phyloP scores from a whole-genome alignment of 92 coral and sea anemone genomes.

The Bergia puertoricense region DNA sequence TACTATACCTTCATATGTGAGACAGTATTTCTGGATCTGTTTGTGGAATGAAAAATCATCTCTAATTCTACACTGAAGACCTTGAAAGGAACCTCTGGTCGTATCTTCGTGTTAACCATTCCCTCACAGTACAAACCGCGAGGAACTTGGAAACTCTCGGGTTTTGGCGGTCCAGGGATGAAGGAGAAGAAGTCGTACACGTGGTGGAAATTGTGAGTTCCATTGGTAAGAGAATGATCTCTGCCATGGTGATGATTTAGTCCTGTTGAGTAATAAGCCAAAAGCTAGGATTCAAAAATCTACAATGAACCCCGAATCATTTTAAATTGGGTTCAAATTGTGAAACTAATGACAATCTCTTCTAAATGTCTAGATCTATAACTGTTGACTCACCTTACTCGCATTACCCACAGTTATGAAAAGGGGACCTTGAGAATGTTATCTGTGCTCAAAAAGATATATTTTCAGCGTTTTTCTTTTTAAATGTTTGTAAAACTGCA shows the following conservation, averaged over 20 bases:
- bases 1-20: constrained; percentile 44
- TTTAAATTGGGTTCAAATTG: no score
- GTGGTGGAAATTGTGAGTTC: constrained; percentile 57
- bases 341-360: no score
- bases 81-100: constrained; percentile 55
- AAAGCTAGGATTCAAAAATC: not conserved
- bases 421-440: no score
- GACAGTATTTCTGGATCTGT: constrained; percentile 8
- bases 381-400: no score
- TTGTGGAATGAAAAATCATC: not conserved
- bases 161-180: constrained; percentile 57
- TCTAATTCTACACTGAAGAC: constrained; percentile 66
- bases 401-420: no score
- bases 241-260: not conserved
- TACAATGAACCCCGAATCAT: no score
- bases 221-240: constrained; percentile 13
- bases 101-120: constrained; percentile 52
- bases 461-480: no score
- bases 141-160: constrained; percentile 63
- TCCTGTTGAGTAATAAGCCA: constrained; percentile 1
- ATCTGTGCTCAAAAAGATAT: no score
- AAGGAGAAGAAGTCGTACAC: constrained; percentile 81
- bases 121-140: constrained; percentile 69
- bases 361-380: no score
- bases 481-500: no score